phyloP scores from a whole-genome alignment of 2,888 invertebrate genomes.

The Fragum sueziense region DNA sequence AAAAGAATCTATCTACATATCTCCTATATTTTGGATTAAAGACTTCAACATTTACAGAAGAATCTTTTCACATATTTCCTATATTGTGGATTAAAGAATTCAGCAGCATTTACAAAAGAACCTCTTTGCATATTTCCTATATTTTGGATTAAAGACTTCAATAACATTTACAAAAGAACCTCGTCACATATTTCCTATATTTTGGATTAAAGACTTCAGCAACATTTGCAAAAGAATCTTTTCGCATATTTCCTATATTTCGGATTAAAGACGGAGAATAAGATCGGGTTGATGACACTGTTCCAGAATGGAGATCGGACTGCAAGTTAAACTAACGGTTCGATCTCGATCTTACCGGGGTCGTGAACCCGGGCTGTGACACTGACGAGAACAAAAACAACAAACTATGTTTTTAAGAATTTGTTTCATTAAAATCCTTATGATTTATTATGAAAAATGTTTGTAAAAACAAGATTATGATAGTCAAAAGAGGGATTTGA shows the following conservation, averaged over 20 bases:
- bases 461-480: no score
- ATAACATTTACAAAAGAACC: no score
- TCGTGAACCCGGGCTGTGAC: slow-evolving; percentile 7
- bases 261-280: slow-evolving; percentile 54
- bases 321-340: slow-evolving; percentile 23
- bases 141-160: slow-evolving; percentile 47
- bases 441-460: no score
- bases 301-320: slow-evolving; percentile 50
- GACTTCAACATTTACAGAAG: no score
- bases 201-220: slow-evolving; percentile 33
- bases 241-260: slow-evolving; percentile 30
- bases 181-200: slow-evolving; percentile 28
- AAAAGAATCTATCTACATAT: slow-evolving; percentile 13
- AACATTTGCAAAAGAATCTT: neutral
- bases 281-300: slow-evolving; percentile 52
- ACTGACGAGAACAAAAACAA: slow-evolving; percentile 36
- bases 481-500: no score
- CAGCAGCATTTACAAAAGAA: neutral
- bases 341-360: slow-evolving; percentile 24
- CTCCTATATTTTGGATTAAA: slow-evolving; percentile 39
- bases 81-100: no score
- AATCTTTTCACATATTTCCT: no score
- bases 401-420: no score
- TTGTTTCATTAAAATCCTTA: no score
- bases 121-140: slow-evolving; percentile 19